Base-by-base conservation (phyloP, 2,888 invertebrate genomes). In the Xylophagus ater region DNA sequence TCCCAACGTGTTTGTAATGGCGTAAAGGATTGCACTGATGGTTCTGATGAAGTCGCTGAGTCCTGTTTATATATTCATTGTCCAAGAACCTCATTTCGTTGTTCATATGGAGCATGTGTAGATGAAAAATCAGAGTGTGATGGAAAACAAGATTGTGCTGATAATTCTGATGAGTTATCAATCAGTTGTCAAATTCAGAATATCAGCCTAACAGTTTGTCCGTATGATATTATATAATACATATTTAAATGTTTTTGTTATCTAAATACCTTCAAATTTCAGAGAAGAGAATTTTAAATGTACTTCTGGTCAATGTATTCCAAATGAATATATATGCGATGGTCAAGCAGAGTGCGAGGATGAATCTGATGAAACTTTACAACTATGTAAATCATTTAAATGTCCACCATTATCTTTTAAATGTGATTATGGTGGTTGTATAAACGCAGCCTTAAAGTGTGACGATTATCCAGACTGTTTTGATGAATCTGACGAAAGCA, bases 1-100 rank as follows among this genome's bases (percentile, higher is more conserved):
- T 28, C 28, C 28, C 28, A 28, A 5, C 12, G 8, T 30, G n/a
- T n/a, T n/a, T 80, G 80, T 46, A 40, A 44, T 29, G 31, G 36
- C 4, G 32, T 19, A 15, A 34, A 3, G 12, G 40, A 47, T 15
- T 48, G 48, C 34, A 29, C 29, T 12, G 47, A 46, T 38, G 39
- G 30, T 2, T 42, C 44, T 2, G 44, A 46, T 39, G 44, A 44
- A 32, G 17, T 20, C 12, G 25, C 15, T n/a, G n/a, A n/a, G n/a
- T n/a, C n/a, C n/a, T n/a, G n/a, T n/a, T n/a, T n/a, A n/a, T n/a
- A n/a, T n/a, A n/a, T n/a, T n/a, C n/a, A n/a, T n/a, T n/a, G n/a
- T n/a, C n/a, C n/a, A n/a, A n/a, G n/a, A n/a, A n/a, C n/a, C n/a
- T 20, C 12, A 9, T 30, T 20, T 28, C 28, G 12, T 13, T 34